Evolutionary conservation across 53 echinoderm and acorn worm genomes (phyloP).

Genomic region (Zoroaster sp.): DNA sequence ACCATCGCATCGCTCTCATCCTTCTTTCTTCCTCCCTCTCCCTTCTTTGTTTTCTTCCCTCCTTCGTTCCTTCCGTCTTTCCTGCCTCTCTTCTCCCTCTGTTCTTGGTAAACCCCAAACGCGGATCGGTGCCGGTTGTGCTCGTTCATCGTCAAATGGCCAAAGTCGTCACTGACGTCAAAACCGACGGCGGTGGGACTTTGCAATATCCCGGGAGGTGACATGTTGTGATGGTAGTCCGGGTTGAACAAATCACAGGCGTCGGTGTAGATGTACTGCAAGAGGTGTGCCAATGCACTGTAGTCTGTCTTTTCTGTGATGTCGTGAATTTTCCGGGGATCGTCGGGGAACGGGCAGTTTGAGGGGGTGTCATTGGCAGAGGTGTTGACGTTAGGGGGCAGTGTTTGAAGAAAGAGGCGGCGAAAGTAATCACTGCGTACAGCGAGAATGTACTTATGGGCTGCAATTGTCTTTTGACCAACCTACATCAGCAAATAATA

Average conservation of each 20-base stretch:
- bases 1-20: conserved; percentile 37
- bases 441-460: conserved; percentile 88
- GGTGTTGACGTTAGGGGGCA: not conserved
- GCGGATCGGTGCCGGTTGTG: conserved; percentile 70
- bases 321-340: conserved; percentile 40
- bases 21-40: not conserved
- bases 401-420: conserved; percentile 58
- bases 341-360: conserved; percentile 6
- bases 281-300: conserved; percentile 60
- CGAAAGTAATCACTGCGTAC: conserved; percentile 81
- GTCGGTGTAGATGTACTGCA: conserved; percentile 87
- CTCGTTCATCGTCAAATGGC: conserved; percentile 60
- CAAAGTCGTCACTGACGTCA: conserved; percentile 10
- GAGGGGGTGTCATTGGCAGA: not conserved
- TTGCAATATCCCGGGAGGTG: not conserved
- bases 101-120: conserved; percentile 65
- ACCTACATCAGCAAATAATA: conserved; percentile 31
- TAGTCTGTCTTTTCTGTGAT: conserved; percentile 60
- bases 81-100: conserved; percentile 19
- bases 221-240: conserved; percentile 26
- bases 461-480: conserved; percentile 63
- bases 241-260: conserved; percentile 76
- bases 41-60: conserved; percentile 66
- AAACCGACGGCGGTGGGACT: not conserved
- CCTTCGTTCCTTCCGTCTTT: conserved; percentile 52